Base-by-base conservation (phyloP, 2,888 invertebrate species). In the Athalia circularis region DNA sequence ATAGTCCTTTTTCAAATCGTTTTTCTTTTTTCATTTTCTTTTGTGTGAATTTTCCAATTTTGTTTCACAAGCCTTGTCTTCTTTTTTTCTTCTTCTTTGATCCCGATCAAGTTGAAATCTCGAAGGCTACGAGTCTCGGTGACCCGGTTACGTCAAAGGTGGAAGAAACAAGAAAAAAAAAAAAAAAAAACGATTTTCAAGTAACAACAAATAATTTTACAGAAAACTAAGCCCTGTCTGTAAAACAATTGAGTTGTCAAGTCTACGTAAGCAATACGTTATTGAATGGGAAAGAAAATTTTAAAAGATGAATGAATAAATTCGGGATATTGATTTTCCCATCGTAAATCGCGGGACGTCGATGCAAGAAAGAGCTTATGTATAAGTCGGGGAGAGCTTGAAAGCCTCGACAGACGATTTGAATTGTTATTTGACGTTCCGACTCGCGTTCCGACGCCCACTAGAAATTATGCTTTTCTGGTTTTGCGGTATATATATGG, bases 361-460 rank as follows among this genome's bases (percentile, higher is more conserved):
- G 8, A 54, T 3, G 54, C 15, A 47, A 65, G 5, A 11, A 57
- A n/a, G 43, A 13, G 43, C 9, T 54, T 52, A 43, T 54, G 1
- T 50, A n/a, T 8, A 48, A 29, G 9, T 8, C 9, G 15, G n/a
- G 54, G 43, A 11, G 61, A 57, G 61, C 48, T 13, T 13, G 47
- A 11, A 4, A 15, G 13, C 48, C 61, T 45, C 15, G n/a, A 47
- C 54, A 29, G 62, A 61, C 48, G 48, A 62, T 61, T 75, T 50
- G n/a, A 75, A 64, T 62, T 75, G 75, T 50, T 62, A 64, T 75
- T 75, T 64, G 50, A 75, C 75, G 50, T 62, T 29, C 50, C 9
- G 43, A 62, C 29, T 50, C 75, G 62, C 75, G 29, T 62, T 43
- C 15, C 9, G 43, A 62, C 29, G 64, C 75, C n/a, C 43, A 43